phyloP scores from a whole-genome alignment of 37 sponge, comb jelly and placozoan species.

The Petrosia ficiformis region DNA sequence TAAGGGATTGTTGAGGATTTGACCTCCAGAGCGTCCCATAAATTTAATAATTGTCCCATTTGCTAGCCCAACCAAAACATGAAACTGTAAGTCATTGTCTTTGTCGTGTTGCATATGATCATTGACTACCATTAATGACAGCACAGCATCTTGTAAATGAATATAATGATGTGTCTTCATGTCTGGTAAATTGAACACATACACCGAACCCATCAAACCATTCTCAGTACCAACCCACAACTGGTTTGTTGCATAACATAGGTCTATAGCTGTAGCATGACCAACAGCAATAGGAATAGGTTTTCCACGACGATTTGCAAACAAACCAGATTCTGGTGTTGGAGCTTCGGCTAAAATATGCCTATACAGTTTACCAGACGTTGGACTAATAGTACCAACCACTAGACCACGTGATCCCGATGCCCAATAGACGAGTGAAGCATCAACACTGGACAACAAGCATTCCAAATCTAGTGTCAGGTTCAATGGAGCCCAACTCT shows the following conservation, averaged over 20 bases:
- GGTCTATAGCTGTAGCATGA: constrained; percentile 61
- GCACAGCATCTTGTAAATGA: constrained; percentile 84
- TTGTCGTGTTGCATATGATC: background rate
- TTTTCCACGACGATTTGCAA: constrained; percentile 63
- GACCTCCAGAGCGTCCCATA: constrained; percentile 49
- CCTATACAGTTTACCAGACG: constrained; percentile 32
- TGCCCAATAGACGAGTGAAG: constrained; percentile 70
- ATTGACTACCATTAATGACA: constrained; percentile 66
- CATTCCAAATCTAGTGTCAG: constrained; percentile 64
- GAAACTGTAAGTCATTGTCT: constrained; percentile 31
- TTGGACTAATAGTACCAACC: constrained; percentile 60
- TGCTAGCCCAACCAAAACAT: constrained; percentile 75
- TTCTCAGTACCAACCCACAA: constrained; percentile 89
- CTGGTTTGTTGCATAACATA: constrained; percentile 61
- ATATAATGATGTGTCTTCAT: constrained; percentile 68
- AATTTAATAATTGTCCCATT: constrained; percentile 81
- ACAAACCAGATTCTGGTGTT: constrained; percentile 66
- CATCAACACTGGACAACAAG: constrained; percentile 41
- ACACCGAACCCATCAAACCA: constrained; percentile 75
- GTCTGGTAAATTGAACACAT: constrained; percentile 81
- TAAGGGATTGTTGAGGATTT: constrained; percentile 63
- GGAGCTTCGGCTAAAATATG: constrained; percentile 70
- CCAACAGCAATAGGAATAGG: constrained; percentile 79
- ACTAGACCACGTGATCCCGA: constrained; percentile 81
- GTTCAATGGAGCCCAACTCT: constrained; percentile 63